These are phyloP conservation scores for Drosophila nigrodunni DNA, from an alignment of 1,140 invertebrate species.

Conservation along the genomic window DNA sequence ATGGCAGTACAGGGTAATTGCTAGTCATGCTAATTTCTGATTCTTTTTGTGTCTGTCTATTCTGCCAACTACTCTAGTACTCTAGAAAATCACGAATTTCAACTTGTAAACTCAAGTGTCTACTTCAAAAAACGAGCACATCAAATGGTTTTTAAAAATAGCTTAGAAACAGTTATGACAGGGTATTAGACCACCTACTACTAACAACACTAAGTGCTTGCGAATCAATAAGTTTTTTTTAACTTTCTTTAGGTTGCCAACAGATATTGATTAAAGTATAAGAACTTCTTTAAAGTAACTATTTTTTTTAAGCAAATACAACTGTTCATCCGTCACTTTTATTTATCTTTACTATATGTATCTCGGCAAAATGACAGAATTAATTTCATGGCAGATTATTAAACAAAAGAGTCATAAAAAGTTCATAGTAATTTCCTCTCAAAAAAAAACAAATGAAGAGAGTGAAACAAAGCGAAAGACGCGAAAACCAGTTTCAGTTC, in stretches of 20 bases:
- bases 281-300: too few relatives aligned
- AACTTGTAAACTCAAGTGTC: conserved; percentile 29
- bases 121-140: conserved; percentile 35
- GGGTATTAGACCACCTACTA: conserved; percentile 17
- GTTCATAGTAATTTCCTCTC: conserved; percentile 38
- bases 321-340: neutral
- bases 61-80: conserved; percentile 1
- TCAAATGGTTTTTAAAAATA: conserved; percentile 20
- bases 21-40: neutral
- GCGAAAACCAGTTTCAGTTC: conserved; percentile 67
- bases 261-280: too few relatives aligned
- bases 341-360: neutral
- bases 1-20: neutral
- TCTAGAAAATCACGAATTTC: conserved; percentile 40
- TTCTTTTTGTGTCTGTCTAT: conserved; percentile 4
- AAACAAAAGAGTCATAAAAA: conserved; percentile 41
- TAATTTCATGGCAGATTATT: conserved; percentile 48
- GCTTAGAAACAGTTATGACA: conserved; percentile 6
- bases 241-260: neutral
- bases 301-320: too few relatives aligned
- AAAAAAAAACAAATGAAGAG: conserved; percentile 31
- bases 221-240: too few relatives aligned
- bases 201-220: neutral
- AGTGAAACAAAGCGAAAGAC: conserved; percentile 40
- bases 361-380: conserved; percentile 6